Conservation (phyloP, 2,113 vertebrate genomes). For the Caloenas nicobarica region DNA sequence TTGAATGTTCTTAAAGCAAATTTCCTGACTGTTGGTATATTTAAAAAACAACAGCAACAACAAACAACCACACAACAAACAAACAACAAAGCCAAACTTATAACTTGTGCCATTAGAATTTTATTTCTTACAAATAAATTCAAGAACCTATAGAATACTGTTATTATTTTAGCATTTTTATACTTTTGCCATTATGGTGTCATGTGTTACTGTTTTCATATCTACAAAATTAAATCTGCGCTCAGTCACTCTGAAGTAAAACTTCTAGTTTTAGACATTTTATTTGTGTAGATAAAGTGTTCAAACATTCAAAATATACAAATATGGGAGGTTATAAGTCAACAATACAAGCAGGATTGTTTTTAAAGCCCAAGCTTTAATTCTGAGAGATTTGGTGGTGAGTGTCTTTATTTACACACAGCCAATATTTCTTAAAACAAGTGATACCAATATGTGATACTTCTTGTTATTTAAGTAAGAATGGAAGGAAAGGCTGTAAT, state of each 20-base stretch:
- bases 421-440: neutral
- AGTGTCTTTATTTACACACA: neutral
- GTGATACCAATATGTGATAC: neutral
- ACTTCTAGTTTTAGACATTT: neutral
- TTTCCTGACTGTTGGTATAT: neutral
- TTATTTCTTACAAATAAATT: neutral
- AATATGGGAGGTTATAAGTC: neutral
- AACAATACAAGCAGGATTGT: neutral
- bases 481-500: neutral
- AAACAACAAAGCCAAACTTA: neutral
- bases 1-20: neutral
- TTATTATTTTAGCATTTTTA: neutral
- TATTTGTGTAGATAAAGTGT: neutral
- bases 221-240: neutral
- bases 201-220: neutral
- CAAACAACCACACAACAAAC: neutral
- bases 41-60: neutral
- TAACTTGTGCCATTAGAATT: neutral
- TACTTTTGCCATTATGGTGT: neutral
- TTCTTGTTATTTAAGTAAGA: neutral
- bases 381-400: neutral
- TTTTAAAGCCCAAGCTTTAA: neutral
- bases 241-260: neutral
- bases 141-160: neutral
- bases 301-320: neutral